Base-by-base conservation (phyloP, 2,888 invertebrate species). In the Metallyticus violacea region DNA sequence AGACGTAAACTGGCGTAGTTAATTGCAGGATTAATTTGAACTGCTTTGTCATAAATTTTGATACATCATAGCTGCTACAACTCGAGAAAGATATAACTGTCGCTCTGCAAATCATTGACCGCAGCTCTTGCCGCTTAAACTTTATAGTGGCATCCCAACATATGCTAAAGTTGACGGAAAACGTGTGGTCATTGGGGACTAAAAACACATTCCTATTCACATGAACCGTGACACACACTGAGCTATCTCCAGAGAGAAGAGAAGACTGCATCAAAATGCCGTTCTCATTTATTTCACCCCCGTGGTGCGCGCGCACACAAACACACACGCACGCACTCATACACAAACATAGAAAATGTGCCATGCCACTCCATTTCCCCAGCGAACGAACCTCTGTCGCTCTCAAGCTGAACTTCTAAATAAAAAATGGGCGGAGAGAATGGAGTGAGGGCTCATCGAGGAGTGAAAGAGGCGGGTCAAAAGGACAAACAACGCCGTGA, bases 211-310 rank as follows among this genome's bases (percentile, higher is more conserved):
- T 4, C 40, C 40, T 22, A 3, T 15, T 62, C n/a, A n/a, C n/a
- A n/a, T n/a, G n/a, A n/a, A n/a, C n/a, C n/a, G n/a, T 62, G 15
- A 62, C 22, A 62, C 40, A 62, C 40, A 62, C 15, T 62, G 40
- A 62, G 40, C 40, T 81, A 81, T 82, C 82, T 76, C 82, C 22
- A 22, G 83, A 83, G 83, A 29, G 26, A 62, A 6, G 77, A 27
- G 79, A 28, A 22, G 79, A 79, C 82, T 82, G 62, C 82, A 82
- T 82, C 82, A 82, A 79, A 79, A 85, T 79, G 79, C 79, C 79
- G 40, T 62, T 79, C 79, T 79, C 85, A 62, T 85, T 85, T 85
- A 79, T 85, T 85, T 79, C 62, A 62, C 85, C 85, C 83, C 77
- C 83, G 83, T 77, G 83, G 83, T 83, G 77, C 83, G 28, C 77